Evolutionary conservation across 2,888 invertebrate genomes (phyloP).

Genomic region (Phaedon cochleariae): DNA sequence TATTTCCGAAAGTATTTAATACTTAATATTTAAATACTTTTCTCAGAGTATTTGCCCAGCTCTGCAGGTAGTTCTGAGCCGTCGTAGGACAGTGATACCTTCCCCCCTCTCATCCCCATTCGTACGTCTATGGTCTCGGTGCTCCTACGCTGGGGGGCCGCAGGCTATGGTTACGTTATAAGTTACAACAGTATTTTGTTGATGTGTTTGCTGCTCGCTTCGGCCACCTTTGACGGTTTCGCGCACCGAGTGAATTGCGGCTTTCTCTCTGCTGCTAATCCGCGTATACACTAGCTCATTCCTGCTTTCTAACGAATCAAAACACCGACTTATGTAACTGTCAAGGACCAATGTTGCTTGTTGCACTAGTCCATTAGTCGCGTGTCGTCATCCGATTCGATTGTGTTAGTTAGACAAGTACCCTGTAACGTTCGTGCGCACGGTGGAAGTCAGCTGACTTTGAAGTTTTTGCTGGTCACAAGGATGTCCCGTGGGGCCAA

Average conservation of each 20-base stretch:
- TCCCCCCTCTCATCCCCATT: too few relatives aligned
- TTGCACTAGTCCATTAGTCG: too few relatives aligned
- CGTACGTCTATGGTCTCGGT: too few relatives aligned
- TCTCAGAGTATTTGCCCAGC: too few relatives aligned
- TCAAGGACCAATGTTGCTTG: background rate
- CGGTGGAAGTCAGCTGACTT: background rate
- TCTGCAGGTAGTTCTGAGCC: too few relatives aligned
- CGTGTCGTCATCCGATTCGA: background rate
- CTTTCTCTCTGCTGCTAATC: background rate
- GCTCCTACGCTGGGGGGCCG: constrained; percentile 39
- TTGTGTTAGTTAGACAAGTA: too few relatives aligned
- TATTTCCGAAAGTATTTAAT: background rate
- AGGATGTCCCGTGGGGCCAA: too few relatives aligned
- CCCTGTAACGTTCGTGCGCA: too few relatives aligned
- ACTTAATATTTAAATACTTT: background rate
- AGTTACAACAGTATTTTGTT: background rate
- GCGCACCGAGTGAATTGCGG: background rate
- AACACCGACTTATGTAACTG: background rate
- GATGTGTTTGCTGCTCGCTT: too few relatives aligned
- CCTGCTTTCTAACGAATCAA: background rate
- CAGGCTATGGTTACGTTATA: constrained; percentile 3
- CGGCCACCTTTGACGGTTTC: too few relatives aligned
- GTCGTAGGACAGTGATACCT: too few relatives aligned
- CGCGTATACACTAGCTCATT: background rate
- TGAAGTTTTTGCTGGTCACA: too few relatives aligned